Evolutionary conservation across 2,888 invertebrate species (phyloP).

Genomic region (Harpagoxenus sublaevis): DNA sequence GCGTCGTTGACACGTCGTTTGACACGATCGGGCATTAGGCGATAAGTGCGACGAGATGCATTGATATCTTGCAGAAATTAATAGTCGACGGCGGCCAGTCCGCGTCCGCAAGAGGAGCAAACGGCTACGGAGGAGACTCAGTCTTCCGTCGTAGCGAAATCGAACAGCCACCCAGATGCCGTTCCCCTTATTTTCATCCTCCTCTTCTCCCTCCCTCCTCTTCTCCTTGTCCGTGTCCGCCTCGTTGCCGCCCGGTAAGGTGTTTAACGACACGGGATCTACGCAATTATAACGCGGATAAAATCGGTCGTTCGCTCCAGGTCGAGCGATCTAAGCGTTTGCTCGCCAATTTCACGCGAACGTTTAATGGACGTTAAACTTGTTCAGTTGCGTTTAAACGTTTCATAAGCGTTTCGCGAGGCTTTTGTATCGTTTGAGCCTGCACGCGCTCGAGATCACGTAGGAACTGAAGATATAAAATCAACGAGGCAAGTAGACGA

Average conservation of each 20-base stretch:
- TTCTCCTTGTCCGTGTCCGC: not conserved
- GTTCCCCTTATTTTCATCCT: conserved; percentile 2
- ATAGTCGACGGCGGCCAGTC: not conserved
- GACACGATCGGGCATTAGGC: not conserved
- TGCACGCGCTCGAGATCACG: conserved; percentile 11
- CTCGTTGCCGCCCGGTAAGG: conserved; percentile 16
- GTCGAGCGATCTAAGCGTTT: not conserved
- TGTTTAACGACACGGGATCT: conserved; percentile 16
- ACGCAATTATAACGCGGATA: not conserved
- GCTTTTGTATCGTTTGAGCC: conserved; percentile 24
- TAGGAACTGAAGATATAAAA: conserved; percentile 4
- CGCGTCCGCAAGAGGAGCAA: not conserved
- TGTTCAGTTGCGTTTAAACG: not conserved
- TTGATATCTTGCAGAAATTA: not conserved
- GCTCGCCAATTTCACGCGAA: not conserved
- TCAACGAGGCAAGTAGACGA: conserved; percentile 10
- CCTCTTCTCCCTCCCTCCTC: not conserved
- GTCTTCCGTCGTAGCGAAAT: conserved; percentile 19
- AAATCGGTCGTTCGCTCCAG: not conserved
- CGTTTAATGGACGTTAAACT: not conserved
- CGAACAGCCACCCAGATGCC: not conserved
- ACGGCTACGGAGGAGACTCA: conserved; percentile 1
- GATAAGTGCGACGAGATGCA: not conserved
- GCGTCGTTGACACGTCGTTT: conserved; percentile 25
- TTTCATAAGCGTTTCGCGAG: not conserved